Conservation (phyloP, 2,797 vertebrate genomes). For the Pelochelys cantorii region DNA sequence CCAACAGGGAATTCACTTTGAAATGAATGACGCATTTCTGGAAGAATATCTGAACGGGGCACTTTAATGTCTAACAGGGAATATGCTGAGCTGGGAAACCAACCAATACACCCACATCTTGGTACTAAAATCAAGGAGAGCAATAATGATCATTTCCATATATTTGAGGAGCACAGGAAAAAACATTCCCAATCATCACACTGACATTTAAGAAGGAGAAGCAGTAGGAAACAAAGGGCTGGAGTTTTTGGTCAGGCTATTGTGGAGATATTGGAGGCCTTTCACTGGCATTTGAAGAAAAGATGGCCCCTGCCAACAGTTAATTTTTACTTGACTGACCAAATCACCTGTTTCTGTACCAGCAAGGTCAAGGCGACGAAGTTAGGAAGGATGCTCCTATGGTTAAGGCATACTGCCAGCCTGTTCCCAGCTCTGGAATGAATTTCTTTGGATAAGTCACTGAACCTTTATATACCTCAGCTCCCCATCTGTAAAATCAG, state of each 20-base stretch:
- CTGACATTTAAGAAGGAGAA: rapidly evolving
- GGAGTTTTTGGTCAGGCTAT: rapidly evolving
- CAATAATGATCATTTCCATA: not conserved
- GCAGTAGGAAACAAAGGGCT: rapidly evolving
- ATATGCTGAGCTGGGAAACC: slow-evolving; percentile 38
- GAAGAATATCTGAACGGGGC: slow-evolving; percentile 32
- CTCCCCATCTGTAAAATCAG: too few relatives aligned
- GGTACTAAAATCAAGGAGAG: slow-evolving; percentile 23
- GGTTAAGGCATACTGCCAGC: too few relatives aligned
- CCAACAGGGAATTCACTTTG: not conserved
- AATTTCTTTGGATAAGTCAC: too few relatives aligned
- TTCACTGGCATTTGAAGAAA: not conserved
- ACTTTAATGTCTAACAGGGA: slow-evolving; percentile 46
- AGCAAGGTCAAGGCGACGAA: too few relatives aligned
- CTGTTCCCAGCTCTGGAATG: too few relatives aligned
- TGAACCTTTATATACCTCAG: too few relatives aligned
- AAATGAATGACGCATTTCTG: not conserved
- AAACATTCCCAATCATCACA: not conserved
- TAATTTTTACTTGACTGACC: too few relatives aligned
- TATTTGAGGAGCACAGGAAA: not conserved
- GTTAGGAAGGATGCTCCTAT: too few relatives aligned
- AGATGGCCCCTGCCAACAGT: too few relatives aligned
- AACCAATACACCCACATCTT: not conserved
- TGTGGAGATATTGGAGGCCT: not conserved
- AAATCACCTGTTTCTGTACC: too few relatives aligned